Percentiles rank a stretch among this genome's conserved stretches.
Evolutionary conservation across 2,113 vertebrate genomes (phyloP).

Genomic region (Tangachromis dhanisi): DNA sequence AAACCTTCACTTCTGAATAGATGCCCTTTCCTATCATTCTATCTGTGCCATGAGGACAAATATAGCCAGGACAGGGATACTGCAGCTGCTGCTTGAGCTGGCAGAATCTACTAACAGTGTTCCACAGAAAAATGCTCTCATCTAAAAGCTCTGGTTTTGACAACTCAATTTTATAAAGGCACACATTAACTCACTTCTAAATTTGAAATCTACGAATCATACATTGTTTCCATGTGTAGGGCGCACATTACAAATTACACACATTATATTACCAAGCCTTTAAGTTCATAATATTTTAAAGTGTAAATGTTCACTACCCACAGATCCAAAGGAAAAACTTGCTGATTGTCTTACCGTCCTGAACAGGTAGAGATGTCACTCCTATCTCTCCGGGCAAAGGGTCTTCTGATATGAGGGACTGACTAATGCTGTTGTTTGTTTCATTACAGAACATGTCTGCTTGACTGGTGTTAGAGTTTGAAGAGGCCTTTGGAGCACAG

Average conservation of each 20-base stretch:
- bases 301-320: neutral
- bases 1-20: slow-evolving; percentile 46
- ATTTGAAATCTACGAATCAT: neutral
- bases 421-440: slow-evolving; percentile 86
- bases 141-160: neutral
- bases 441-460: slow-evolving; percentile 91
- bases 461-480: slow-evolving; percentile 89
- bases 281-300: neutral
- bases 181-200: neutral
- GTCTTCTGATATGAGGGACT: slow-evolving; percentile 84
- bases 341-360: slow-evolving; percentile 80
- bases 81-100: slow-evolving; percentile 16
- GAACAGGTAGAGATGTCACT: slow-evolving; percentile 81
- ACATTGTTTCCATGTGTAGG: neutral
- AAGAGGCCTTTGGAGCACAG: slow-evolving; percentile 86
- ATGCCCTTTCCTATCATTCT: slow-evolving; percentile 45
- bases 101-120: neutral
- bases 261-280: neutral
- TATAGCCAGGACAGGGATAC: slow-evolving; percentile 30
- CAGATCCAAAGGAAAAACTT: neutral
- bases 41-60: slow-evolving; percentile 53
- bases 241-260: neutral
- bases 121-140: neutral
- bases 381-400: slow-evolving; percentile 80
- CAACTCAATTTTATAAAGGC: neutral